Base-by-base conservation (phyloP, 2,797 vertebrate genomes). In the Coreius guichenoti region DNA sequence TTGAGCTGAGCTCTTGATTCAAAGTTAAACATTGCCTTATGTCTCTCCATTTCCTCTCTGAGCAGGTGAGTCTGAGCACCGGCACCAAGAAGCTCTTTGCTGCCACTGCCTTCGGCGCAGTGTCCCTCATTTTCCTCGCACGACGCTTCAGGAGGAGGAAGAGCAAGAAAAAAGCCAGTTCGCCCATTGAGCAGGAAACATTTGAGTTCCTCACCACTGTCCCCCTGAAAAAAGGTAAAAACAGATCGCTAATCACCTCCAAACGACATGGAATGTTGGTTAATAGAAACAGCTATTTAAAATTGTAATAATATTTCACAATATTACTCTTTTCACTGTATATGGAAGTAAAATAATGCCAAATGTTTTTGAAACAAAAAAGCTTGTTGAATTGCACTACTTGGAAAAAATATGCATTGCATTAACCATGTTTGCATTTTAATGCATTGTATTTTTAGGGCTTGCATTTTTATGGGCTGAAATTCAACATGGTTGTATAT, bases 131-230 rank as follows among this genome's bases (percentile, higher is more conserved):
- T 92, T 95, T 97, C 92, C 96, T 99, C 70, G 97, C 98, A 1
- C 96, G 93, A 83, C 97, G 95, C 91, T 98, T 99, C 91, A 97
- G 96, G 94, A 96, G 98, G 92, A 96, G 95, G 91, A 97, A 97
- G 90, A 96, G 97, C 86, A 96, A 93, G 88, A 96, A 95, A 86
- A 96, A 94, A 91, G 80, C 81, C 72, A 88, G 83, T 39, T 92
- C 94, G 0, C 93, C 94, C 74, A 97, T 96, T 96, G 96, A 98
- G 77, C 94, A 95, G 79, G 93, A 91, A 68, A 94, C 93, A 65
- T 92, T 97, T 0, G 94, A 97, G 82, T 94, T 96, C 51, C 89
- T 94, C 81, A 91, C 94, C 83, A 90, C 92, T 12, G 90, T 91
- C 29, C 89, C 92, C 0, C 95, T 93, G 73, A 95, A 95, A 31